phyloP scores from a whole-genome alignment of 2,113 vertebrate genomes.

The Gambusia holbrooki region DNA sequence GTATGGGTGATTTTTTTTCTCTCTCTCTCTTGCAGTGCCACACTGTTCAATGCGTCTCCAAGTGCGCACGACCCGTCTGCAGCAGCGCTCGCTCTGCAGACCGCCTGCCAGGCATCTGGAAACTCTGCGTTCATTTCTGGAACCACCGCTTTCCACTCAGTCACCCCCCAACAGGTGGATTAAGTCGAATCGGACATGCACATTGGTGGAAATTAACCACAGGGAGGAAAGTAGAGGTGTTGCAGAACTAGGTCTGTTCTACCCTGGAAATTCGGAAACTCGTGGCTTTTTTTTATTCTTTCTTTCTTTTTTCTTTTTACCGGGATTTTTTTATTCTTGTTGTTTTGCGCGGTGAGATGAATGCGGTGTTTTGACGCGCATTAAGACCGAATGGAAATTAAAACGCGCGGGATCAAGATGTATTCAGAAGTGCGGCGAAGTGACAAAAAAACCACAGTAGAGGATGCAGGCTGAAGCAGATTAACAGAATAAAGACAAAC shows the following conservation, averaged over 20 bases:
- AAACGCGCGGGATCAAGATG: conserved; percentile 41
- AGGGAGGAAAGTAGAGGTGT: conserved; percentile 9
- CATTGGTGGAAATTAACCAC: conserved; percentile 4
- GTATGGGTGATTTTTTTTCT: background rate
- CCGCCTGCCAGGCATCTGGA: conserved; percentile 62
- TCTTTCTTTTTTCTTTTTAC: background rate
- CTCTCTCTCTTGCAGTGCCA: conserved; percentile 25
- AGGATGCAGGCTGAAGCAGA: conserved; percentile 37
- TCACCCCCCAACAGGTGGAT: conserved; percentile 68
- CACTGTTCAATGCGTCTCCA: conserved; percentile 67
- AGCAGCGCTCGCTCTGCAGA: conserved; percentile 64
- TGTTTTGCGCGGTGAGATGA: conserved; percentile 47
- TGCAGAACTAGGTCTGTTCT: conserved; percentile 23
- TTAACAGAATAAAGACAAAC: conserved; percentile 25
- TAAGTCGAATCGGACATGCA: conserved; percentile 27
- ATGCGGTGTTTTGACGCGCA: conserved; percentile 25
- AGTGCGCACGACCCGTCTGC: conserved; percentile 69
- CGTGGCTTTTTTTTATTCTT: too few relatives aligned
- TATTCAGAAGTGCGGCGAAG: conserved; percentile 19
- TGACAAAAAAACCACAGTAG: conserved; percentile 22
- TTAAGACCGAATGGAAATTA: conserved; percentile 54
- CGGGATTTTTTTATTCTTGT: conserved; percentile 22
- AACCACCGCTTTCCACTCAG: conserved; percentile 45
- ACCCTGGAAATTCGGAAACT: conserved; percentile 40
- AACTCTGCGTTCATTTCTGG: conserved; percentile 39